A percentile compares a stretch with the other conserved stretches of the same genome.
Conservation (phyloP, 1,140 invertebrate species). For the Hylyphantes graminicola region DNA sequence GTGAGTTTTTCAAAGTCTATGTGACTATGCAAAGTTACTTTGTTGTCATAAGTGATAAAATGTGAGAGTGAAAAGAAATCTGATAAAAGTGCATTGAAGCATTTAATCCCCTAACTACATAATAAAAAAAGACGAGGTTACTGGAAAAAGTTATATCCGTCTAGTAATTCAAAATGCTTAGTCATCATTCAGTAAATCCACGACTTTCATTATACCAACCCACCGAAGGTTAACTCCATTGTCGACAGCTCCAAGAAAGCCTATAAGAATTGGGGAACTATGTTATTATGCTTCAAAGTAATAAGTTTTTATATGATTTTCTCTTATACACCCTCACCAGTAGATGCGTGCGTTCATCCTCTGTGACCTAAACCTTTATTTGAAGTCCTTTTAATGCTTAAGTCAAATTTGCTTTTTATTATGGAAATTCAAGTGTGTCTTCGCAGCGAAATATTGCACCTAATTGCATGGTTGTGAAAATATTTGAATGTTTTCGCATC, state of each 20-base stretch:
- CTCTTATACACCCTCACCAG: no score
- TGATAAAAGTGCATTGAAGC: neutral
- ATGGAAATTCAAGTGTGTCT: no score
- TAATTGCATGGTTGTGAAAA: no score
- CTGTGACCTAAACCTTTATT: no score
- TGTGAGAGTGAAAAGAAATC: neutral
- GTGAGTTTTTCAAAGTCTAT: neutral
- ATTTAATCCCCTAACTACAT: slow-evolving; percentile 14
- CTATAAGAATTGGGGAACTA: neutral
- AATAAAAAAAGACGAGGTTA: slow-evolving; percentile 11
- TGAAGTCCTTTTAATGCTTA: no score
- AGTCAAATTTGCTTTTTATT: no score
- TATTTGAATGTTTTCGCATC: no score
- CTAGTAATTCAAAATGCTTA: slow-evolving; percentile 16
- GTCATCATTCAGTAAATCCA: slow-evolving; percentile 28
- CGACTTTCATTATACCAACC: slow-evolving; percentile 4
- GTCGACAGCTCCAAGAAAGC: neutral
- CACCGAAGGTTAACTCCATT: slow-evolving; percentile 15
- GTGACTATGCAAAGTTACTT: neutral
- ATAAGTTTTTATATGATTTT: neutral
- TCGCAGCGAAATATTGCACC: no score
- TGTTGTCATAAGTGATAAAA: neutral
- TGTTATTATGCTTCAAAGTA: slow-evolving; percentile 33
- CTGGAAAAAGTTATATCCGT: slow-evolving; percentile 11
- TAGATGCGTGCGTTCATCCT: no score